These are phyloP conservation scores for Chionomys nivalis DNA, from an alignment of 2,113 vertebrate species.

Conservation along the genomic window DNA sequence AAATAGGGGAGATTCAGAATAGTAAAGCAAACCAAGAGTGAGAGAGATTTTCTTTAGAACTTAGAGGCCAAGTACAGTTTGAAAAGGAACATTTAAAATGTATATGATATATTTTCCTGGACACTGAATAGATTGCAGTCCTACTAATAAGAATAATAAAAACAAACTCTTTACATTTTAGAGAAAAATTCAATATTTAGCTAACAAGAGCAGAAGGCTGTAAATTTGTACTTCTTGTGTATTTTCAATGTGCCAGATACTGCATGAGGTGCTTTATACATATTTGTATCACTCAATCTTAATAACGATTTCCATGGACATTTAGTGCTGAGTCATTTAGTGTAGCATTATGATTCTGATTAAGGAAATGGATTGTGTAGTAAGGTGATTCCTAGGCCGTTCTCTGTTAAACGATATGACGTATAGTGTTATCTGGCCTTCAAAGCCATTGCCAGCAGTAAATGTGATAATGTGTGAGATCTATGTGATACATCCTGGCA, in stretches of 20 bases:
- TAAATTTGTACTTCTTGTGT: not conserved
- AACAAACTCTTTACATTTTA: not conserved
- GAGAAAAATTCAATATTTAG: not conserved
- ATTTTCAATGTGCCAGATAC: not conserved
- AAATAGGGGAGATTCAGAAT: not conserved
- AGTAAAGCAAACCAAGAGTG: not conserved
- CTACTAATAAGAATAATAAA: not conserved
- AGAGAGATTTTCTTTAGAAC: not conserved
- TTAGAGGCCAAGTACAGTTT: not conserved
- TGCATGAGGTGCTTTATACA: not conserved
- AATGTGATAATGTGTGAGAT: not conserved
- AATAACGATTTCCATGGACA: not conserved
- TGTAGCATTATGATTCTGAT: not conserved
- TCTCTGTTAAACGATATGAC: not conserved
- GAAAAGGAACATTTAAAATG: not conserved
- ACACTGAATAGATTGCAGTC: not conserved
- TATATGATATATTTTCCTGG: not conserved
- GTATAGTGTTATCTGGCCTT: not conserved
- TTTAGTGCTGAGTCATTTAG: not conserved
- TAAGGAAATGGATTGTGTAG: not conserved
- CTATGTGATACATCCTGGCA: not conserved
- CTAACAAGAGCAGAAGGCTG: not conserved
- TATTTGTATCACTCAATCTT: not conserved
- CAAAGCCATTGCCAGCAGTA: not conserved
- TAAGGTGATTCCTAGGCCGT: not conserved